Evolutionary conservation across 2,797 vertebrate species (phyloP).

Genomic region (Sebastolobus alascanus): DNA sequence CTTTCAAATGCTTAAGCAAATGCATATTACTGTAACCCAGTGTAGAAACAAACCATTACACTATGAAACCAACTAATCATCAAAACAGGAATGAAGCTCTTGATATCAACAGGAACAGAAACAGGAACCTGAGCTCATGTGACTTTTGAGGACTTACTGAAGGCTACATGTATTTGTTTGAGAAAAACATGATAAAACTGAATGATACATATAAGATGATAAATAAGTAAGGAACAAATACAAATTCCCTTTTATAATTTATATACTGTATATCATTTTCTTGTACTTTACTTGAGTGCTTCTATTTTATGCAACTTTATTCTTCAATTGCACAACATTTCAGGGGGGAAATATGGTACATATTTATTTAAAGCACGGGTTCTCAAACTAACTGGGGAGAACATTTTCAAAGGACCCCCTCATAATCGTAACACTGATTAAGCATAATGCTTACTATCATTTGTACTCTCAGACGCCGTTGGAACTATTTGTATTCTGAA

Average conservation of each 20-base stretch:
- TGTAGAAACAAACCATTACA: too few relatives aligned
- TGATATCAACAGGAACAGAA: slow-evolving; percentile 32
- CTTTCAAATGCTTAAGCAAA: background rate
- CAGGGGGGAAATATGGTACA: background rate
- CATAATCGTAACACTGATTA: too few relatives aligned
- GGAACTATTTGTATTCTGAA: too few relatives aligned
- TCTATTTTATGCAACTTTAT: background rate
- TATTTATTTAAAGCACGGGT: too few relatives aligned
- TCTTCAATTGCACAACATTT: background rate
- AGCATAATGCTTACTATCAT: too few relatives aligned
- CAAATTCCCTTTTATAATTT: too few relatives aligned
- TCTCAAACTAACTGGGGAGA: too few relatives aligned
- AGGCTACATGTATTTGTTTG: background rate
- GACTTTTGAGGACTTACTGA: slow-evolving; percentile 2
- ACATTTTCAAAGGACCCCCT: too few relatives aligned
- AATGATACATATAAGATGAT: too few relatives aligned
- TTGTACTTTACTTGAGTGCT: background rate
- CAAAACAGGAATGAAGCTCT: slow-evolving; percentile 7
- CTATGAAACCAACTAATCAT: background rate
- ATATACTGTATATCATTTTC: too few relatives aligned
- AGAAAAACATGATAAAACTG: background rate
- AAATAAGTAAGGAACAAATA: too few relatives aligned
- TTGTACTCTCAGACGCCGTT: too few relatives aligned
- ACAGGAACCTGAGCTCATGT: slow-evolving; percentile 35
- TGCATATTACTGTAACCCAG: background rate